Percentiles rank a stretch among this genome's conserved stretches.
These are phyloP conservation scores for Microctenopoma lineatum DNA, from an alignment of 2,797 vertebrate genomes.

Conservation along the genomic window DNA sequence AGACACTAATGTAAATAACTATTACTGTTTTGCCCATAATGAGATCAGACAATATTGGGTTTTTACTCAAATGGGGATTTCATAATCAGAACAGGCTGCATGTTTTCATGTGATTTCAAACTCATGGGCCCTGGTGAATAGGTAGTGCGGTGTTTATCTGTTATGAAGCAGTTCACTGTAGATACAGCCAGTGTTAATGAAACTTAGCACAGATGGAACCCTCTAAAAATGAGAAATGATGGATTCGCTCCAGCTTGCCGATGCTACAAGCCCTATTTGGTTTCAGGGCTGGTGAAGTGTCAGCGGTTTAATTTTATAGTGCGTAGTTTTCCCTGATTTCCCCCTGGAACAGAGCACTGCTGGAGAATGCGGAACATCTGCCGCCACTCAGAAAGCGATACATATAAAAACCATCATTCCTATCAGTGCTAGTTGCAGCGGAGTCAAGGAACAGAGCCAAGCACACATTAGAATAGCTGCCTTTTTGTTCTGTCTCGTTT, in stretches of 20 bases:
- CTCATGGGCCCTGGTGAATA: slow-evolving; percentile 55
- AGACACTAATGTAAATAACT: slow-evolving; percentile 48
- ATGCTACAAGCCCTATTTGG: slow-evolving; percentile 78
- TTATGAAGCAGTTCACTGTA: slow-evolving; percentile 67
- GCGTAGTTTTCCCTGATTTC: slow-evolving; percentile 85
- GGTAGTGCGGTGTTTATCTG: slow-evolving; percentile 62
- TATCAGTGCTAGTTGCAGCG: slow-evolving; percentile 69
- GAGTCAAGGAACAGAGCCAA: slow-evolving; percentile 74
- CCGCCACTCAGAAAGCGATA: slow-evolving; percentile 76
- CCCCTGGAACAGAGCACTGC: slow-evolving; percentile 78
- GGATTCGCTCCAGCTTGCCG: slow-evolving; percentile 80
- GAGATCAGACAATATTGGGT: slow-evolving; percentile 36
- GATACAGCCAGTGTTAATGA: slow-evolving; percentile 77
- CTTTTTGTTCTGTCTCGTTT: slow-evolving; percentile 59
- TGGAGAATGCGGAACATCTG: slow-evolving; percentile 85
- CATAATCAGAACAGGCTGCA: slow-evolving; percentile 30
- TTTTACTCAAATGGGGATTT: slow-evolving; percentile 33
- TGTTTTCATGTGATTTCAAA: slow-evolving; percentile 58
- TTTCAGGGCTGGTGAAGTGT: slow-evolving; percentile 82
- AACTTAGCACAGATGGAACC: slow-evolving; percentile 80
- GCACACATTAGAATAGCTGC: slow-evolving; percentile 76
- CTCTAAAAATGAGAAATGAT: slow-evolving; percentile 82
- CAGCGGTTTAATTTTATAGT: slow-evolving; percentile 87
- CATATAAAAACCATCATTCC: slow-evolving; percentile 80
- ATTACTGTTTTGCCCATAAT: slow-evolving; percentile 33